phyloP scores from a whole-genome alignment of 2,888 invertebrate species.

The Hemaris fuciformis region DNA sequence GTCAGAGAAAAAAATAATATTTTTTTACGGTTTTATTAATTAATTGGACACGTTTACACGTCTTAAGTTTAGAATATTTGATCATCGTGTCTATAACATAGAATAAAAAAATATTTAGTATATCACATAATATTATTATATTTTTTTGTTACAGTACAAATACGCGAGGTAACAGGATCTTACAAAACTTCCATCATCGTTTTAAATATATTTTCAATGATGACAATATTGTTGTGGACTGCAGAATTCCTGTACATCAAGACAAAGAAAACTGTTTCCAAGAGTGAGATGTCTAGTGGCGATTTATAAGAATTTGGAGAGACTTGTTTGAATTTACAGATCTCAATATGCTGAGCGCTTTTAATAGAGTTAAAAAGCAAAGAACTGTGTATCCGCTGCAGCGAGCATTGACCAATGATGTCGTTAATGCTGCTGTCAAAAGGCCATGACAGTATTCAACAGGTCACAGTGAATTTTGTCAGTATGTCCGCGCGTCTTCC shows the following conservation, averaged over 20 bases:
- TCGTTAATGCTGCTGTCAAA: constrained; percentile 33
- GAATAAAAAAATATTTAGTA: neutral
- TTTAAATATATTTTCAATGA: constrained; percentile 82
- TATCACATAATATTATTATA: no score
- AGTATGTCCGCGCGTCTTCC: constrained; percentile 30
- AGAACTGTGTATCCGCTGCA: constrained; percentile 29
- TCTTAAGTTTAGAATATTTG: no score
- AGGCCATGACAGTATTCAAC: constrained; percentile 27
- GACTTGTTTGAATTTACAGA: neutral
- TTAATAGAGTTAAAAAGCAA: constrained; percentile 7
- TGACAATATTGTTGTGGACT: constrained; percentile 83
- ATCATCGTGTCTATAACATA: no score
- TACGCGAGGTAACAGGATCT: constrained; percentile 82
- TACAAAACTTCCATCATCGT: constrained; percentile 82
- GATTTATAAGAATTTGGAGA: neutral
- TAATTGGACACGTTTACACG: no score
- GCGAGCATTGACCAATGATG: constrained; percentile 36
- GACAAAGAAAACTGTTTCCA: constrained; percentile 41
- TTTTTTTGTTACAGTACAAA: constrained; percentile 73
- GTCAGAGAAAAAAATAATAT: no score
- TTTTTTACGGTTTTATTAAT: no score
- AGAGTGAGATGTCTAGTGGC: constrained; percentile 19
- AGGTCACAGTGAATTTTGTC: constrained; percentile 39
- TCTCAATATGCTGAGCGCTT: neutral
- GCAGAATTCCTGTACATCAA: constrained; percentile 72